phyloP scores from a whole-genome alignment of 2,797 vertebrate genomes.

The Artibeus lituratus region DNA sequence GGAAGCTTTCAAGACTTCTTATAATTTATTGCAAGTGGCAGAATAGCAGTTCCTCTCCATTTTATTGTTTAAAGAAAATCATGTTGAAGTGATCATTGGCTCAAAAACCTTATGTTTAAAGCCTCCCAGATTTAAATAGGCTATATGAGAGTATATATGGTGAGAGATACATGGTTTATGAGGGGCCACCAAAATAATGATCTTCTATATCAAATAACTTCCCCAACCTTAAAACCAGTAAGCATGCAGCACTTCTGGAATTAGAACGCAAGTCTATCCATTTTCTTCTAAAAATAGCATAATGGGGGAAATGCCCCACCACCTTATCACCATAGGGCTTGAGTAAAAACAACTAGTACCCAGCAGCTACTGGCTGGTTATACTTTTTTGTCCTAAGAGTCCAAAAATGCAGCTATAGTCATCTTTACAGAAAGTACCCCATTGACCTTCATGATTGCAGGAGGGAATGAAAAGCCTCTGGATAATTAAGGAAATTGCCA shows the following conservation, averaged over 20 bases:
- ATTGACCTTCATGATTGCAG: slow-evolving; percentile 52
- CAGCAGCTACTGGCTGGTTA: not conserved
- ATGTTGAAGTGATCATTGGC: not conserved
- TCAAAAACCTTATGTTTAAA: not conserved
- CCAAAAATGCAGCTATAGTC: not conserved
- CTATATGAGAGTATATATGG: not conserved
- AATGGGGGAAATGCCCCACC: not conserved
- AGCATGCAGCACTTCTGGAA: not conserved
- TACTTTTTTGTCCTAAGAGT: not conserved
- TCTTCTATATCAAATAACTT: not conserved
- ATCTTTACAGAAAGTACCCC: not conserved
- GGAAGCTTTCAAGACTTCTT: not conserved
- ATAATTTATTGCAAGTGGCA: not conserved
- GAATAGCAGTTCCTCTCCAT: not conserved
- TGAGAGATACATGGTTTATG: not conserved
- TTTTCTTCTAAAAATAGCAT: not conserved
- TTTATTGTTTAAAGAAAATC: not conserved
- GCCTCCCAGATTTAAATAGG: not conserved
- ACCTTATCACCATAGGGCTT: not conserved
- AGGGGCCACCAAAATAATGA: not conserved
- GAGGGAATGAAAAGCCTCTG: not conserved
- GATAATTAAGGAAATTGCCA: slow-evolving; percentile 55
- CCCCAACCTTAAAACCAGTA: not conserved
- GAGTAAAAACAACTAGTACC: not conserved
- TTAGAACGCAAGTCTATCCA: not conserved